A percentile compares a stretch with the other conserved stretches of the same genome.
phyloP scores from a whole-genome alignment of 2,113 vertebrate genomes.

The Python bivittatus region DNA sequence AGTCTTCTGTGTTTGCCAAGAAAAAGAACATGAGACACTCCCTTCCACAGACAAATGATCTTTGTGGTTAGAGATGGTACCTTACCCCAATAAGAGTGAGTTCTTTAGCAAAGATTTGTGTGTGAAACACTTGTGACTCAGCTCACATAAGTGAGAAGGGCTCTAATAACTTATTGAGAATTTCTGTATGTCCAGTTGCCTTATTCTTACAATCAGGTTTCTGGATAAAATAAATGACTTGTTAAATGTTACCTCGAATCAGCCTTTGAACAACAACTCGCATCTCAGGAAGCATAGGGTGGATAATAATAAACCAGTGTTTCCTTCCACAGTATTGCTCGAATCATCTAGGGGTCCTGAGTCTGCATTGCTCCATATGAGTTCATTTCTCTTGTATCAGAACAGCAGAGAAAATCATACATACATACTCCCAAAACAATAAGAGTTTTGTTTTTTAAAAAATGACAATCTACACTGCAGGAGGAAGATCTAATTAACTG shows the following conservation, averaged over 20 bases:
- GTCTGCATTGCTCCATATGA: neutral
- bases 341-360: neutral
- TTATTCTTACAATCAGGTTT: neutral
- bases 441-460: neutral
- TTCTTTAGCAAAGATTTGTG: constrained; percentile 28
- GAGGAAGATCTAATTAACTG: neutral
- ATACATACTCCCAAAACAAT: neutral
- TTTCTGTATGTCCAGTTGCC: constrained; percentile 31
- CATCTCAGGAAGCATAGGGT: neutral
- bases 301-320: neutral
- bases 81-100: constrained; percentile 44
- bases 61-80: constrained; percentile 34
- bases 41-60: constrained; percentile 19
- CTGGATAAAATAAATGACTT: constrained; percentile 25
- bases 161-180: constrained; percentile 40
- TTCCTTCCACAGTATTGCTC: neutral
- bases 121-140: constrained; percentile 16
- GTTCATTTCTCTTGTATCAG: neutral
- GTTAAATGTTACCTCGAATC: constrained; percentile 22
- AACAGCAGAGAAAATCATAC: neutral
- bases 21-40: constrained; percentile 17
- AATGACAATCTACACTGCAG: neutral
- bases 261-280: neutral
- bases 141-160: constrained; percentile 46
- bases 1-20: neutral